These are phyloP conservation scores for Ernsta delagoae DNA, from an alignment of 2,888 invertebrate species.

Conservation along the genomic window DNA sequence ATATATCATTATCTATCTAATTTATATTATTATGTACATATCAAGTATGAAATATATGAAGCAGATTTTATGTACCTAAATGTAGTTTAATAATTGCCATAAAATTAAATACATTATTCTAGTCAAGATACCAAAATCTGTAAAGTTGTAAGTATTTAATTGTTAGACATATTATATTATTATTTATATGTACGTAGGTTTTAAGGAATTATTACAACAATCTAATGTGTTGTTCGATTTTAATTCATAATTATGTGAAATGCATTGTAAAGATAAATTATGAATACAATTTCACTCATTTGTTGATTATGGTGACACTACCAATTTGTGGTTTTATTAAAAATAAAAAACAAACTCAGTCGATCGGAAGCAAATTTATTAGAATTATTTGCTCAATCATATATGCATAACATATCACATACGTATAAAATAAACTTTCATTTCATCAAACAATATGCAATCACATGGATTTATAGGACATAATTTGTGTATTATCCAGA, in stretches of 20 bases:
- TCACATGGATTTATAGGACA: neutral
- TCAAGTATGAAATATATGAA: too few relatives aligned
- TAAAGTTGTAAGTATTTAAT: conserved; percentile 42
- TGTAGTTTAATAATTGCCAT: conserved; percentile 8
- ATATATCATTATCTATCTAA: too few relatives aligned
- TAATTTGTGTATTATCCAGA: conserved; percentile 45
- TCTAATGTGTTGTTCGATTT: conserved; percentile 31
- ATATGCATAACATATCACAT: neutral
- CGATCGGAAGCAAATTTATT: conserved; percentile 24
- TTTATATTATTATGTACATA: conserved; percentile 26
- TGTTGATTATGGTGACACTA: conserved; percentile 31
- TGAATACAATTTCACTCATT: conserved; percentile 27
- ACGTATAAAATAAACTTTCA: neutral
- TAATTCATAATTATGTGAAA: conserved; percentile 32
- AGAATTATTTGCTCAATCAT: neutral
- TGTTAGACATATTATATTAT: conserved; percentile 36
- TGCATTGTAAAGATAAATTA: conserved; percentile 23
- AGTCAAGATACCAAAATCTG: conserved; percentile 42
- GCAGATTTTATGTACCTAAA: conserved; percentile 32
- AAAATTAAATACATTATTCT: conserved; percentile 31
- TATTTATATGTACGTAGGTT: too few relatives aligned
- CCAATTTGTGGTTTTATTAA: conserved; percentile 41
- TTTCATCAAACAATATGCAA: conserved; percentile 16
- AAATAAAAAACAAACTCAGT: neutral
- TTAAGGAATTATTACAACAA: neutral